Base-by-base conservation (phyloP, 2,113 vertebrate species). In the Perca fluviatilis region DNA sequence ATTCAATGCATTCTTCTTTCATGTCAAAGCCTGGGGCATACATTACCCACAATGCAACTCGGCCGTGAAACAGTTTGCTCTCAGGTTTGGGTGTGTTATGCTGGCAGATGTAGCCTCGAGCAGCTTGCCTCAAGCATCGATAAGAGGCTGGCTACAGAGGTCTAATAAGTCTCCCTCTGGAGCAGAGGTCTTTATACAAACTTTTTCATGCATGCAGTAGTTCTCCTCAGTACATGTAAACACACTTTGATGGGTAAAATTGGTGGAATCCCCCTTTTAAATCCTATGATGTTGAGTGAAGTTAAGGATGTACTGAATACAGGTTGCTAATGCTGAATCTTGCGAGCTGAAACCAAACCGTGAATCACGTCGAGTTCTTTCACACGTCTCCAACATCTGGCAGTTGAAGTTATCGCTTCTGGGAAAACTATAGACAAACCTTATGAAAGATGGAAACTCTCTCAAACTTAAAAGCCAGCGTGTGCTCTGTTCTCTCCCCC, bases 371-470 rank as follows among this genome's bases (percentile, higher is more conserved):
- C 3, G 0, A 15, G 65, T 23, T 68, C 18, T 27, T 57, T 86
- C 46, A 43, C 56, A 63, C 50, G 49, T 61, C 49, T 11, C 9
- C 61, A 67, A 56, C 75, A 36, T 49, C 56, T 75, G 46, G 33
- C 75, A 61, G 75, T 15, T 57, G 23, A 77, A 83, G 67, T 66
- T 80, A 64, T 86, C 23, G 3, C 63, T 78, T 57, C 33, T 77
- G 62, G 68, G 70, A 67, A 75, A 71, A 82, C 16, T 16, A 43
- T 43, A 68, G 36, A 58, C 13, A 1, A 77, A n/a, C 47, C 80
- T 62, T 63, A 43, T 79, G 60, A 88, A 83, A 68, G 63, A 86
- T 80, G 50, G 75, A 87, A 77, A 63, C 56, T 70, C 33, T 43
- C 58, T 5, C 27, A 30, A 70, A 77, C 74, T 57, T 75, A 33